Evolutionary conservation across 2,797 vertebrate genomes (phyloP).

Genomic region (Amphiprion clarkii): DNA sequence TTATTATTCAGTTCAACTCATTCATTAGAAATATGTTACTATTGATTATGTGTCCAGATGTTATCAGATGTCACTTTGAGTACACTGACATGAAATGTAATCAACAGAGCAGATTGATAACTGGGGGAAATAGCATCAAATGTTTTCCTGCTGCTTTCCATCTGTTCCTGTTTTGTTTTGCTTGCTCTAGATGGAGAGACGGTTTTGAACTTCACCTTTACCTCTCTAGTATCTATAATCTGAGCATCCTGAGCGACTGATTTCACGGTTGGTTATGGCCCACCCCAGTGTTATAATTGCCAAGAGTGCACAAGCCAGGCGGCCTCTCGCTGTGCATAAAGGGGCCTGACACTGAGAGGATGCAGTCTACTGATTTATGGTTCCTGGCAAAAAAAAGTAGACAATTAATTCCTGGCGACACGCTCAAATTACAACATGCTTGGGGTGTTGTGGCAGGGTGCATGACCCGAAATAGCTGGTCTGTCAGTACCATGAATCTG

Average conservation of each 20-base stretch:
- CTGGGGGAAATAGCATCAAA: constrained; percentile 1
- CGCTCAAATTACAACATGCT: constrained; percentile 75
- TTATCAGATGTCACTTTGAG: constrained; percentile 53
- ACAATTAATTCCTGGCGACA: constrained; percentile 75
- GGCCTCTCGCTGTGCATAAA: constrained; percentile 44
- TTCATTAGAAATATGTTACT: constrained; percentile 71
- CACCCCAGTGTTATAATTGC: constrained; percentile 45
- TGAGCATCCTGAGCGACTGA: constrained; percentile 42
- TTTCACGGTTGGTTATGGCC: constrained; percentile 65
- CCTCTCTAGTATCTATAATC: constrained; percentile 39
- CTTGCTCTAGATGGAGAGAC: neutral
- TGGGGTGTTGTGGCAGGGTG: constrained; percentile 71
- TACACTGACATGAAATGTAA: constrained; percentile 35
- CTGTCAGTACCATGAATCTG: constrained; percentile 74
- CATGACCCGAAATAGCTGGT: constrained; percentile 74
- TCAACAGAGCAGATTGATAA: constrained; percentile 28
- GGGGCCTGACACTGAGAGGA: constrained; percentile 53
- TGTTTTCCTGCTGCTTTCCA: constrained; percentile 28
- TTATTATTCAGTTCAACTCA: constrained; percentile 63
- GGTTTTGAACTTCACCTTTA: constrained; percentile 53
- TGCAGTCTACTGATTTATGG: constrained; percentile 76
- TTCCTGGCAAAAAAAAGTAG: constrained; percentile 73
- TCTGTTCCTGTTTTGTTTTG: neutral
- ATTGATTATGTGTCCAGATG: constrained; percentile 67
- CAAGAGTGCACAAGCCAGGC: constrained; percentile 31